Evolutionary conservation across 1,140 invertebrate species (phyloP), one percentile per base, ranked within the genome.

Genomic region (Lepidurus couesii): DNA sequence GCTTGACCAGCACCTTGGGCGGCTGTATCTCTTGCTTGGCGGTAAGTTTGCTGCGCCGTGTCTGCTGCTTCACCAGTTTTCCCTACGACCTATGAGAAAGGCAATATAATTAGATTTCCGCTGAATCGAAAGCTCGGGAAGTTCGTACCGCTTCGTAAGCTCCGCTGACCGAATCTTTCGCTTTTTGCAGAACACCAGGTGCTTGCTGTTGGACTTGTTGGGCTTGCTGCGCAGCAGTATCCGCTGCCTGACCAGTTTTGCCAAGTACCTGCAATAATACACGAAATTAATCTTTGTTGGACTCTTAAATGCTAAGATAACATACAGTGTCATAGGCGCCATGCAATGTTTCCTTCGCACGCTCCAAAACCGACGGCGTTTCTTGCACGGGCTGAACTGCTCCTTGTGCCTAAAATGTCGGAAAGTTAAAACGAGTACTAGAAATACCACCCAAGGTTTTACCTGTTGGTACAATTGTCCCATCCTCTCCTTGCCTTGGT

Each of bases 191-290:
- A 13, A 65, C 13, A 65, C 53, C 53, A 9, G 53, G 53, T 0
- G 53, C 53, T 65, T 65, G 53, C 13, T 65, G n/a, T 65, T 65
- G 53, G 6, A 21, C 53, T 65, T 65, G 53, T 65, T 65, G 53
- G 1, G 53, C 53, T 65, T 65, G 53, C 13, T 65, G n/a, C 13
- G 16, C 16, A 16, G 53, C 53, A 16, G 53, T 21, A 9, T 65
- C 53, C 16, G 16, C 5, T 7, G 53, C 53, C 21, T 65, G 10
- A 21, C n/a, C 53, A 1, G 53, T n/a, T 65, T 21, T 9, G 8
- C 53, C 53, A 0, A 65, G 21, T 65, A 65, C 53, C 53, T 65
- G 16, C 16, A 65, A 65, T 34, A 34, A 4, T 34, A 0, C 34
- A 45, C 13, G 44, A 9, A 45, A 45, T 45, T 45, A 45, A 45